phyloP scores from a whole-genome alignment of 2,113 vertebrate genomes.

The Coptodon rendalli region DNA sequence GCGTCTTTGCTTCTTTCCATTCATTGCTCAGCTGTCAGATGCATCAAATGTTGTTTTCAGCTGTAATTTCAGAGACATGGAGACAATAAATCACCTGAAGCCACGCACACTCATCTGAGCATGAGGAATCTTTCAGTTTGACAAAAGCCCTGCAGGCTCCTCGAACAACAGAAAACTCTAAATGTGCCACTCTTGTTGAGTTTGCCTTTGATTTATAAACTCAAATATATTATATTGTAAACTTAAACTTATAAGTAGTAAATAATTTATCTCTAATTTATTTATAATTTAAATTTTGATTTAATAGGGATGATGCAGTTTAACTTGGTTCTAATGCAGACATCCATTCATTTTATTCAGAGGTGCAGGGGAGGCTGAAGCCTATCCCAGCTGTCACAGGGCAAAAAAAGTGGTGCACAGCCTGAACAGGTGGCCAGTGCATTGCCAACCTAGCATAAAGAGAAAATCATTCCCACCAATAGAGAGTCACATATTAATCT shows the following conservation, averaged over 20 bases:
- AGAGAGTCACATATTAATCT: background rate
- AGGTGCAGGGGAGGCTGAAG: fast-evolving
- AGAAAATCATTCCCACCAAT: background rate
- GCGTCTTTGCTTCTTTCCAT: background rate
- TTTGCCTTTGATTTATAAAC: background rate
- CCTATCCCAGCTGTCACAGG: background rate
- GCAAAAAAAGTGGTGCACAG: background rate
- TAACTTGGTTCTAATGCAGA: background rate
- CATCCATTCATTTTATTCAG: background rate
- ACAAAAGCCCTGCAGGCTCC: conserved; percentile 15
- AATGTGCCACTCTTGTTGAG: background rate
- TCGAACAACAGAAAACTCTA: background rate
- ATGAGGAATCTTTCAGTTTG: conserved; percentile 67
- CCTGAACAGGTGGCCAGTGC: background rate
- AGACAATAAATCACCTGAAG: conserved; percentile 59
- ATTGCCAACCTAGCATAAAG: background rate
- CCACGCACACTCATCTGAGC: background rate
- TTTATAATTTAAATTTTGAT: background rate
- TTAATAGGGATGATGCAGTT: background rate
- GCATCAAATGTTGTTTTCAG: conserved; percentile 33
- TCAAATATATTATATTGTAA: background rate
- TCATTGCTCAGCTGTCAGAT: background rate
- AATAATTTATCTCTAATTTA: background rate
- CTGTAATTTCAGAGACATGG: conserved; percentile 17
- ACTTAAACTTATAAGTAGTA: background rate